A percentile compares a stretch with the other conserved stretches of the same genome.
Evolutionary conservation across 2,797 vertebrate species (phyloP).

Genomic region (Pseudochaenichthys georgianus): DNA sequence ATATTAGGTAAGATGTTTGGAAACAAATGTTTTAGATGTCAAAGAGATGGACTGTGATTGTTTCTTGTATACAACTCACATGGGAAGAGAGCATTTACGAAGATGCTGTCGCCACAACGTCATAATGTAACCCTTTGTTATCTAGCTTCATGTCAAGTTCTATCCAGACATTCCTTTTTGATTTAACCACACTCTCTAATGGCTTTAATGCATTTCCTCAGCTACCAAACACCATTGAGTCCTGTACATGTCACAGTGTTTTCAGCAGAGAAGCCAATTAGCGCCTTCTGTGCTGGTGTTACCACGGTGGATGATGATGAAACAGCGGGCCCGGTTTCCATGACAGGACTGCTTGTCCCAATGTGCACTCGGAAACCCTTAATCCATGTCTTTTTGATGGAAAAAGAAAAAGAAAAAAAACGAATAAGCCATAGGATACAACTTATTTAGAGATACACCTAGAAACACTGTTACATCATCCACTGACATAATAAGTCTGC

Average conservation of each 20-base stretch:
- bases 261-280: conserved; percentile 45
- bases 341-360: conserved; percentile 39
- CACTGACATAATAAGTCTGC: not conserved
- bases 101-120: not conserved
- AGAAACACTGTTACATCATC: not conserved
- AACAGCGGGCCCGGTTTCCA: conserved; percentile 38
- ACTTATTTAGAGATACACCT: not conserved
- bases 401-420: not conserved
- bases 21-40: conserved; percentile 2
- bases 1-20: not conserved
- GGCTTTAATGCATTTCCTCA: conserved; percentile 13
- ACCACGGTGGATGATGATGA: conserved; percentile 53
- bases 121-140: not conserved
- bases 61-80: not conserved
- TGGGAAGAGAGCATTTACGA: not conserved
- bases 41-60: not conserved
- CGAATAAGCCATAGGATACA: not conserved
- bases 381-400: conserved; percentile 11
- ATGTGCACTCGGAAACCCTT: conserved; percentile 15
- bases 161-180: not conserved
- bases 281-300: conserved; percentile 53
- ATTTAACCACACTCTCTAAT: conserved; percentile 7
- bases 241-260: conserved; percentile 42
- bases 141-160: not conserved
- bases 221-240: conserved; percentile 25